Evolutionary conservation across 2,797 vertebrate species (phyloP).

Genomic region (Atherinosoma microstoma): DNA sequence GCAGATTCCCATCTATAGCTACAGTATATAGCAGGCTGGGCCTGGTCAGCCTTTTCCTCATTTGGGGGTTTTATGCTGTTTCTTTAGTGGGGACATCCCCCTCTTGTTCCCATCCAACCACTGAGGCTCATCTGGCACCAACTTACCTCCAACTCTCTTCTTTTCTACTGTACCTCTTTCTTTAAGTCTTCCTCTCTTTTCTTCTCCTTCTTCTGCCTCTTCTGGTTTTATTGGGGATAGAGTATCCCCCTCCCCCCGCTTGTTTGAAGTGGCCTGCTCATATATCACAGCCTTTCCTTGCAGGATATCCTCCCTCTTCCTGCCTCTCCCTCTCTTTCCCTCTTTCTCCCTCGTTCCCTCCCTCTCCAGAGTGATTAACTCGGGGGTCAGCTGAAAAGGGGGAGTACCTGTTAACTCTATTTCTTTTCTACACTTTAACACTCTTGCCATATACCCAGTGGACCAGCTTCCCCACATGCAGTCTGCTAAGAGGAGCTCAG

Average conservation of each 20-base stretch:
- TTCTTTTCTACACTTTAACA: constrained; percentile 69
- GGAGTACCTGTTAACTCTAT: constrained; percentile 71
- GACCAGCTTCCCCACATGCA: constrained; percentile 36
- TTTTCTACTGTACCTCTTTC: constrained; percentile 56
- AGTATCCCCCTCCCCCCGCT: constrained; percentile 59
- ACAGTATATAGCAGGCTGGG: not conserved
- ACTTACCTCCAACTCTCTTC: constrained; percentile 44
- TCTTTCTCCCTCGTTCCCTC: constrained; percentile 37
- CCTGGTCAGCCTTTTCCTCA: constrained; percentile 15
- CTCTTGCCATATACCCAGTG: constrained; percentile 38
- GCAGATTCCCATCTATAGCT: constrained; percentile 3
- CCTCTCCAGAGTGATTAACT: constrained; percentile 34
- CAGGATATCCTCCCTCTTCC: constrained; percentile 77
- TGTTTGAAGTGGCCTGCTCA: constrained; percentile 80
- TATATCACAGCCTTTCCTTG: constrained; percentile 76
- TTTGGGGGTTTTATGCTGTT: constrained; percentile 40
- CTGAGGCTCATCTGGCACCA: constrained; percentile 42
- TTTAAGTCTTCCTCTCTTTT: constrained; percentile 54
- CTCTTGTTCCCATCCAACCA: constrained; percentile 27
- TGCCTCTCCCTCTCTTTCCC: constrained; percentile 57
- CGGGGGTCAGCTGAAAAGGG: constrained; percentile 25
- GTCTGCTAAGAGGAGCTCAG: constrained; percentile 22
- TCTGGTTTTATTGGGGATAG: constrained; percentile 76
- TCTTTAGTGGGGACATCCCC: constrained; percentile 7
- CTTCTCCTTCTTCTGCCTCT: constrained; percentile 57